Conservation (phyloP, 2,888 invertebrate genomes). For the Dynastes maya region DNA sequence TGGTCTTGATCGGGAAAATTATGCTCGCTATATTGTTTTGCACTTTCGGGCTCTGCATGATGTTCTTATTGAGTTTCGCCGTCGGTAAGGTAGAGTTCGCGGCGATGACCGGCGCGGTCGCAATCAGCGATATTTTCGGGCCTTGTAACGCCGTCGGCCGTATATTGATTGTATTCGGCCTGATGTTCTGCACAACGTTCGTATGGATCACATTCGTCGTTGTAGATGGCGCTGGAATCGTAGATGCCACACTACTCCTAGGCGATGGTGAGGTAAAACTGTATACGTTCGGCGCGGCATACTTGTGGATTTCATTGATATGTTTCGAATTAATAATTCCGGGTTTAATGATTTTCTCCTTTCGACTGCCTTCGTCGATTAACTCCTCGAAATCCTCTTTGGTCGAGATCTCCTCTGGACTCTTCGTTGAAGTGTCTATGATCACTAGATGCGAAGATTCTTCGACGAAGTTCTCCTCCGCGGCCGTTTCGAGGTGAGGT, state of each 20-base stretch:
- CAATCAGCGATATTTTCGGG: constrained; percentile 55
- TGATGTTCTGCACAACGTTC: constrained; percentile 46
- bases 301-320: constrained; percentile 68
- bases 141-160: constrained; percentile 43
- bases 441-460: constrained; percentile 77
- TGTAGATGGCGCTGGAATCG: constrained; percentile 27
- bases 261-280: constrained; percentile 59
- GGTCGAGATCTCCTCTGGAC: constrained; percentile 78
- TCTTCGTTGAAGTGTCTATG: constrained; percentile 74
- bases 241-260: constrained; percentile 51
- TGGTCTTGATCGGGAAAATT: constrained; percentile 63
- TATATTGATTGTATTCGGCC: constrained; percentile 54
- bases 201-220: constrained; percentile 41
- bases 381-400: constrained; percentile 80
- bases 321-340: constrained; percentile 64
- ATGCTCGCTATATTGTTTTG: constrained; percentile 63
- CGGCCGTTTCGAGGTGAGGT: constrained; percentile 63
- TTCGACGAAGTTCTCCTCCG: constrained; percentile 67
- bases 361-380: constrained; percentile 76
- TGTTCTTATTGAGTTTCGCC: constrained; percentile 45
- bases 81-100: constrained; percentile 48
- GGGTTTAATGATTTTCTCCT: constrained; percentile 69
- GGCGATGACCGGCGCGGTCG: constrained; percentile 54
- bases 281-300: constrained; percentile 61
- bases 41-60: constrained; percentile 34